phyloP scores from a whole-genome alignment of 1,140 invertebrate genomes.

The Drosophila sucinea region DNA sequence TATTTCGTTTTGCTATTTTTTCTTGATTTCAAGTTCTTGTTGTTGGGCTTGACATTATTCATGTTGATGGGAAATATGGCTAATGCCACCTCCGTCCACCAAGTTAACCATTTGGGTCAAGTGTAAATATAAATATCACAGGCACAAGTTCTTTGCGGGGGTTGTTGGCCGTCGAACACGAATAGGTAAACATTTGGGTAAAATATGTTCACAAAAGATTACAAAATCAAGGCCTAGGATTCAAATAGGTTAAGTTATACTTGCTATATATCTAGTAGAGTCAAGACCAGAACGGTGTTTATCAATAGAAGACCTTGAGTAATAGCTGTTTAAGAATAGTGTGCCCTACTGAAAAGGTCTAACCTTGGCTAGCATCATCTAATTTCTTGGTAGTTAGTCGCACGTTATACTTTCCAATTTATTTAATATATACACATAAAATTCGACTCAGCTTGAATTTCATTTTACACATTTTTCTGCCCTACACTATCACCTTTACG shows the following conservation, averaged over 20 bases:
- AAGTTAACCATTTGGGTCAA: slow-evolving; percentile 55
- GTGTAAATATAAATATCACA: slow-evolving; percentile 48
- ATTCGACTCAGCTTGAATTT: too few species aligned
- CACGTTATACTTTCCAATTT: too few species aligned
- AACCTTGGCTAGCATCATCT: too few species aligned
- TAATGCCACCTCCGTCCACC: slow-evolving; percentile 14
- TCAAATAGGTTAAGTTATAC: not conserved
- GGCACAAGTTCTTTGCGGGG: not conserved
- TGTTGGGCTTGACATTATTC: slow-evolving; percentile 59
- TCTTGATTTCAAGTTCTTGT: slow-evolving; percentile 9
- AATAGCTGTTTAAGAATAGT: too few species aligned
- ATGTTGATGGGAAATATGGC: slow-evolving; percentile 24
- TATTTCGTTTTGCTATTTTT: slow-evolving; percentile 36
- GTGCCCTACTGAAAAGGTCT: too few species aligned
- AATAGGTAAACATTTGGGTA: not conserved
- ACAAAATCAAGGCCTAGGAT: not conserved
- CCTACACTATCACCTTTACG: not conserved
- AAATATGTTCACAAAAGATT: not conserved
- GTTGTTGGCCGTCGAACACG: not conserved
- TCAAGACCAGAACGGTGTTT: too few species aligned
- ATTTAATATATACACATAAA: too few species aligned
- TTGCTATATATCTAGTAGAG: too few species aligned
- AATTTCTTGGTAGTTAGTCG: too few species aligned
- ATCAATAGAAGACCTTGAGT: too few species aligned
- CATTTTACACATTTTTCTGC: not conserved